These are phyloP conservation scores for Ganaspis sp. DNA, from an alignment of 1,140 invertebrate genomes.

Conservation along the genomic window DNA sequence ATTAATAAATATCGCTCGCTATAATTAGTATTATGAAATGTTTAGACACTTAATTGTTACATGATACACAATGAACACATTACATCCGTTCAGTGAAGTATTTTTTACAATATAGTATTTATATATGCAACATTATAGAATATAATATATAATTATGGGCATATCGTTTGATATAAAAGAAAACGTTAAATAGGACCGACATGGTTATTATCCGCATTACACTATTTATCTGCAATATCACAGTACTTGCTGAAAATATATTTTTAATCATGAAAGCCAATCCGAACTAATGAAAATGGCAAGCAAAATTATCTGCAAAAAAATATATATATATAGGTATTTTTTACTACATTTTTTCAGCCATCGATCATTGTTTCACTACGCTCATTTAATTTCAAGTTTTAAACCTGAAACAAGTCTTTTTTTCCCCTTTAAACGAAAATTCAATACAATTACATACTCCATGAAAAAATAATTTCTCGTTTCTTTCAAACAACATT, in stretches of 20 bases:
- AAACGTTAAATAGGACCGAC: constrained; percentile 70
- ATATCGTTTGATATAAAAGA: constrained; percentile 66
- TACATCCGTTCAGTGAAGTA: constrained; percentile 62
- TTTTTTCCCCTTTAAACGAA: background rate
- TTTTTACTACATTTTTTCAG: constrained; percentile 43
- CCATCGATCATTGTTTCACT: constrained; percentile 40
- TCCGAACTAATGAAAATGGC: constrained; percentile 66
- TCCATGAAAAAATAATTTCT: background rate
- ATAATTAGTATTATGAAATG: constrained; percentile 33
- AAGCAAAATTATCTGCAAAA: constrained; percentile 65
- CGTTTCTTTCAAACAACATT: background rate
- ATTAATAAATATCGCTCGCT: constrained; percentile 29
- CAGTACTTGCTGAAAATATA: constrained; percentile 75
- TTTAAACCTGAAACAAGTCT: background rate
- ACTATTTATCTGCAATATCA: constrained; percentile 75
- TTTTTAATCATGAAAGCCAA: constrained; percentile 66
- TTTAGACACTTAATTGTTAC: constrained; percentile 37
- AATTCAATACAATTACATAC: background rate
- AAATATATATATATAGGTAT: no score
- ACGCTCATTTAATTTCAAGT: constrained; percentile 19
- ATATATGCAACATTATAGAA: constrained; percentile 52
- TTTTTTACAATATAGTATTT: constrained; percentile 55
- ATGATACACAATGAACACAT: constrained; percentile 65
- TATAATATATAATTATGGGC: constrained; percentile 51
- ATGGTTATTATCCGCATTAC: constrained; percentile 71